Evolutionary conservation across 2,113 vertebrate species (phyloP), one percentile per base, ranked within the genome.

Genomic region (Fulmarus glacialis): DNA sequence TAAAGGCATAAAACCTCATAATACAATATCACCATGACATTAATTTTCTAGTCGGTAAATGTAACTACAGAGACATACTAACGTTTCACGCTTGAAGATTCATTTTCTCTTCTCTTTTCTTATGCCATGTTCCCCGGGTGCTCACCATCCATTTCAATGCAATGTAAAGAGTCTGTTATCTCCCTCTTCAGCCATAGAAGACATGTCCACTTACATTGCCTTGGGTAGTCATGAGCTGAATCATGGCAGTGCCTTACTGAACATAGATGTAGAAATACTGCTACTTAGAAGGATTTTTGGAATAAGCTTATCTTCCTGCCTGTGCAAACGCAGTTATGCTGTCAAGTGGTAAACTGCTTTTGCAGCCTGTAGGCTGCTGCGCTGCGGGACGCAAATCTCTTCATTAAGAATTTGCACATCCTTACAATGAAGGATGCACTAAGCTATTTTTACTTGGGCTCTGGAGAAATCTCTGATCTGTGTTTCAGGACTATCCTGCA

Each of bases 121-220:
- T 2, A 1, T 2, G 3, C 60, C 38, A 8, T 0, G 0, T 53
- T 90, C 74, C 34, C 45, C 40, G 50, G 9, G 38, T 87, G 38
- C 50, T 75, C 21, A 5, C 27, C 32, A 15, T 53, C 40, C 8
- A 22, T 75, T 92, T 52, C 40, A 77, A 2, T 30, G 12, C 43
- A 12, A 9, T 4, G 12, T 29, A 17, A 12, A 23, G 67, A n/a
- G 36, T 13, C 48, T 72, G 2, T 15, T 15, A 2, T n/a, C 22
- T 32, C 40, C 22, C 8, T 70, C 23, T n/a, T 66, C n/a, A 30
- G 29, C 58, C 24, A 8, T 0, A 48, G 78, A 17, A 93, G 56
- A 47, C 32, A 8, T 0, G 0, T 62, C 58, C 9, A 4, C 27
- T 64, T 47, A 9, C 6, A 6, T 15, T 34, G 56, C 68, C 55